Base-by-base conservation (phyloP, 2,888 invertebrate genomes). In the Clunio marinus region DNA sequence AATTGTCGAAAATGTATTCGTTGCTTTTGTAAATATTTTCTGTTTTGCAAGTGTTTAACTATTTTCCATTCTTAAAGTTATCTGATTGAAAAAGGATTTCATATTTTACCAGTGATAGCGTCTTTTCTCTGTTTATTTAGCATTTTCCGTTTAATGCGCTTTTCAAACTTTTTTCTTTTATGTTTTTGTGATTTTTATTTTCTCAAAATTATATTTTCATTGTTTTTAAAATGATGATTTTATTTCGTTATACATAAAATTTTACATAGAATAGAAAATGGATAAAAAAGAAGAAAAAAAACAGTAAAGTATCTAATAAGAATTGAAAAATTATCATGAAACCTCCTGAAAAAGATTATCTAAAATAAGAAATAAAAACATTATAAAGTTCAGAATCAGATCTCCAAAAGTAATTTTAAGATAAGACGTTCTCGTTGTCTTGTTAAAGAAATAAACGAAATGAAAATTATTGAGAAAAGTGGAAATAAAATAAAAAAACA, bases 71-170 rank as follows among this genome's bases (percentile, higher is more conserved):
- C n/a, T n/a, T n/a, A n/a, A n/a, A n/a, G n/a, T n/a, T n/a, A n/a
- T 41, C 41, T 41, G 5, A 10, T 41, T 41, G 10, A 41, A 41
- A 41, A 41, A 41, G n/a, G 15, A 41, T 13, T 41, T 41, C 4
- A n/a, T 41, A 15, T 41, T 41, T 41, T 5, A 41, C 2, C n/a
- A 41, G 41, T 41, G 41, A 41, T 41, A n/a, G 41, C 41, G 41
- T 41, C 41, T 41, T 41, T 41, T 41, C n/a, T n/a, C n/a, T 41
- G 41, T n/a, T 41, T 41, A n/a, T n/a, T n/a, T n/a, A n/a, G n/a
- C n/a, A n/a, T n/a, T 15, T 5, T 41, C 41, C 41, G 7, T n/a
- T 15, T n/a, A 15, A 41, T 41, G n/a, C n/a, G 10, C 15, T 41
- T 13, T 5, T 41, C 15, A n/a, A 3, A 3, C 41, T 15, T 10